These are phyloP conservation scores for Platyrinchus mystaceus DNA, from an alignment of 2,797 vertebrate species.

Conservation along the genomic window DNA sequence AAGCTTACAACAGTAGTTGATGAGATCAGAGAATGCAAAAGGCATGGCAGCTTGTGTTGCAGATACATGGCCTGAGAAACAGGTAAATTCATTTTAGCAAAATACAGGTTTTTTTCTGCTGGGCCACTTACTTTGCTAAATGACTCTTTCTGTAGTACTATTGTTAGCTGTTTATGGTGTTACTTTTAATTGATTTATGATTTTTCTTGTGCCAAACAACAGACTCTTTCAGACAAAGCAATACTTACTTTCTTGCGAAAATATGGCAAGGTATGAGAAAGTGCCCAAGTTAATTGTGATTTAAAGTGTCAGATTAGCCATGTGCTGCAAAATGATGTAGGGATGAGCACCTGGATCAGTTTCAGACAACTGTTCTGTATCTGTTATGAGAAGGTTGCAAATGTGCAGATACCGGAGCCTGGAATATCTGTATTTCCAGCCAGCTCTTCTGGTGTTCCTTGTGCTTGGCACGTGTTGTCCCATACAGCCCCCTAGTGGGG, in stretches of 20 bases:
- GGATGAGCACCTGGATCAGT: neutral
- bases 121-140: neutral
- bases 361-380: neutral
- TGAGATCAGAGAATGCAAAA: neutral
- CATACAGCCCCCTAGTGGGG: neutral
- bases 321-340: neutral
- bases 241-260: neutral
- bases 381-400: neutral
- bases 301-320: neutral
- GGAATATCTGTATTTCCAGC: neutral
- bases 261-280: neutral
- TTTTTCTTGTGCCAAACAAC: neutral
- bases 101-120: neutral
- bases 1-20: neutral
- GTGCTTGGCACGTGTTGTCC: fast-evolving
- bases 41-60: neutral
- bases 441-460: neutral
- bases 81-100: neutral
- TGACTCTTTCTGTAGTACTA: neutral
- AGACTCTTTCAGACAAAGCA: neutral
- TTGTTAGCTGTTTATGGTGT: neutral
- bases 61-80: neutral
- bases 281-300: neutral
- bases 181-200: neutral
- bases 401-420: neutral